Evolutionary conservation across 2,888 invertebrate species (phyloP).

Genomic region (Glyphotaelius pellucidus): DNA sequence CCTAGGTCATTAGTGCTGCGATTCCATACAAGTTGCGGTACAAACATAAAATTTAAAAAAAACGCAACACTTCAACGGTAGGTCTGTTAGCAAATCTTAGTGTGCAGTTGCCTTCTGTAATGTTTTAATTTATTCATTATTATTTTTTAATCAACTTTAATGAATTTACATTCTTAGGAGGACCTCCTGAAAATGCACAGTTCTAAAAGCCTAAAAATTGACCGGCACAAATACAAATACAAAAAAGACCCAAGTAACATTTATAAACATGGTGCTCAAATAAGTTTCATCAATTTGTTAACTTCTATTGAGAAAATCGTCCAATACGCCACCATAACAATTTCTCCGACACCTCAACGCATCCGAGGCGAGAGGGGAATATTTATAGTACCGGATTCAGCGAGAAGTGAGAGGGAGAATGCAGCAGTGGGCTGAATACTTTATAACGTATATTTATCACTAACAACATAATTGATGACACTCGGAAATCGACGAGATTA

Average conservation of each 20-base stretch:
- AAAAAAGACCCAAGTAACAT: too few relatives aligned
- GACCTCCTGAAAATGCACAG: neutral
- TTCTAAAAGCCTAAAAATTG: neutral
- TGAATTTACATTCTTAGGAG: neutral
- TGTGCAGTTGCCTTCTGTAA: neutral
- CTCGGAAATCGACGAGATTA: conserved; percentile 33
- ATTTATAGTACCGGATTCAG: conserved; percentile 31
- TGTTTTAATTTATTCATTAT: neutral
- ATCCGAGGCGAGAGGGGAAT: conserved; percentile 32
- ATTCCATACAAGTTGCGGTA: too few relatives aligned
- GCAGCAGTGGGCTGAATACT: conserved; percentile 4
- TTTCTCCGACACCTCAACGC: conserved; percentile 42
- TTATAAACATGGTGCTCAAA: neutral
- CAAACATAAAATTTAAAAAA: too few relatives aligned
- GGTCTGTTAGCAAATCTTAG: too few relatives aligned
- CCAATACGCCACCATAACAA: conserved; percentile 11
- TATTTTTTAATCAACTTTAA: neutral
- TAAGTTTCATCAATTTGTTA: neutral
- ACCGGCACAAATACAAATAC: too few relatives aligned
- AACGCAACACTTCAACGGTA: too few relatives aligned
- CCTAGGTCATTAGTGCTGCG: too few relatives aligned
- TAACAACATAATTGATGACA: conserved; percentile 48
- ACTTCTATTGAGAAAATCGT: neutral
- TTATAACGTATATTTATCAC: conserved; percentile 40
- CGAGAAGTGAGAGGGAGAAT: neutral